Conservation (phyloP, 2,888 invertebrate genomes). For the Cataglyphis livida region DNA sequence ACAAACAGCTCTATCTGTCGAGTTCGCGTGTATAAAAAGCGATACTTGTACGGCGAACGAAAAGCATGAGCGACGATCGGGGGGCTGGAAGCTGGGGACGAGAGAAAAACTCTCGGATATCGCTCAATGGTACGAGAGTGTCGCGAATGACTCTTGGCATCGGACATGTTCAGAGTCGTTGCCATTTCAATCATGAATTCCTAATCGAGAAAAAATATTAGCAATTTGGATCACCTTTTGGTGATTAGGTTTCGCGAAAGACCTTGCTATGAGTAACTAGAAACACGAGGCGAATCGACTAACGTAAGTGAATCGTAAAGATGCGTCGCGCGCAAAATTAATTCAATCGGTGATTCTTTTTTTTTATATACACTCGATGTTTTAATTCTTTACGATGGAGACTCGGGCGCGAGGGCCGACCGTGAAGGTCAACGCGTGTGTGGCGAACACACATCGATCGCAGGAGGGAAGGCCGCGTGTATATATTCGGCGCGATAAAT, state of each 20-base stretch:
- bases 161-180: neutral
- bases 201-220: neutral
- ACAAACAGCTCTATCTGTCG: slow-evolving; percentile 81
- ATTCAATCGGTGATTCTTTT: slow-evolving; percentile 13
- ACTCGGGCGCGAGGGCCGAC: slow-evolving; percentile 18
- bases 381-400: slow-evolving; percentile 35
- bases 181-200: neutral
- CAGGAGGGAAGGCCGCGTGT: neutral
- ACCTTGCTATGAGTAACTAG: slow-evolving; percentile 9
- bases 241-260: neutral
- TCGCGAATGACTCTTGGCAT: neutral
- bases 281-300: slow-evolving; percentile 4
- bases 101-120: slow-evolving; percentile 72
- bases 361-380: neutral
- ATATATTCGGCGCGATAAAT: slow-evolving; percentile 1
- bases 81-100: slow-evolving; percentile 66
- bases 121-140: slow-evolving; percentile 30
- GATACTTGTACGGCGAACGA: slow-evolving; percentile 78
- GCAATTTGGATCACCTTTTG: neutral
- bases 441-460: neutral
- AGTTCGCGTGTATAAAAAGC: slow-evolving; percentile 77
- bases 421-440: slow-evolving; percentile 5
- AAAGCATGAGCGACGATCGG: slow-evolving; percentile 73
- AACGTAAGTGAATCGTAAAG: slow-evolving; percentile 5
- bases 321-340: slow-evolving; percentile 32